Conservation (phyloP, 2,797 vertebrate species). For the Toxotes lorentzi region DNA sequence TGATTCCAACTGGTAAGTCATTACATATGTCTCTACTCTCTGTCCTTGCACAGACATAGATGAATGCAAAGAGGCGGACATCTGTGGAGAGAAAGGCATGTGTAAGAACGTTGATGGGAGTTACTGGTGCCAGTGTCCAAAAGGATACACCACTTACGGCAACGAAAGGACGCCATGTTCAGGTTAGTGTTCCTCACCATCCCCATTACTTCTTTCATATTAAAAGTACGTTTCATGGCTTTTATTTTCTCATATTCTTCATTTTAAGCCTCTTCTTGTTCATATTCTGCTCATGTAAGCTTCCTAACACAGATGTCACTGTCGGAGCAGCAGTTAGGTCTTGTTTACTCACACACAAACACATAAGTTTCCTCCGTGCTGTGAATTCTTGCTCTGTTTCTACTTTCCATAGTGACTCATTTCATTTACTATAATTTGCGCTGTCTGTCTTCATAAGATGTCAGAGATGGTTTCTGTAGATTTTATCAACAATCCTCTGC, state of each 20-base stretch:
- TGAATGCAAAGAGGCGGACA: slow-evolving; percentile 62
- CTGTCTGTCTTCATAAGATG: background rate
- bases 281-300: background rate
- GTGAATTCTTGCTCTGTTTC: background rate
- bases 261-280: background rate
- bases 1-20: background rate
- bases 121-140: slow-evolving; percentile 73
- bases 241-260: background rate
- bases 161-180: slow-evolving; percentile 66
- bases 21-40: background rate
- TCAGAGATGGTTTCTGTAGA: background rate
- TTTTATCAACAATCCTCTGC: background rate
- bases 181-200: slow-evolving; percentile 59
- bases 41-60: slow-evolving; percentile 68
- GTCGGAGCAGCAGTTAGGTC: background rate
- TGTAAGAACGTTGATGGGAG: slow-evolving; percentile 72
- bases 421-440: background rate
- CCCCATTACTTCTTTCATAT: background rate
- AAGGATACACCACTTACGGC: slow-evolving; percentile 79
- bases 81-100: slow-evolving; percentile 67
- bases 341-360: background rate
- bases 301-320: background rate
- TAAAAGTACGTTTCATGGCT: background rate
- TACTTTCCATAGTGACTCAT: slow-evolving; percentile 11
- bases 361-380: background rate